A percentile compares a stretch with the other conserved stretches of the same genome.
Conservation (phyloP, 2,797 vertebrate genomes). For the Peromyscus nudipes region DNA sequence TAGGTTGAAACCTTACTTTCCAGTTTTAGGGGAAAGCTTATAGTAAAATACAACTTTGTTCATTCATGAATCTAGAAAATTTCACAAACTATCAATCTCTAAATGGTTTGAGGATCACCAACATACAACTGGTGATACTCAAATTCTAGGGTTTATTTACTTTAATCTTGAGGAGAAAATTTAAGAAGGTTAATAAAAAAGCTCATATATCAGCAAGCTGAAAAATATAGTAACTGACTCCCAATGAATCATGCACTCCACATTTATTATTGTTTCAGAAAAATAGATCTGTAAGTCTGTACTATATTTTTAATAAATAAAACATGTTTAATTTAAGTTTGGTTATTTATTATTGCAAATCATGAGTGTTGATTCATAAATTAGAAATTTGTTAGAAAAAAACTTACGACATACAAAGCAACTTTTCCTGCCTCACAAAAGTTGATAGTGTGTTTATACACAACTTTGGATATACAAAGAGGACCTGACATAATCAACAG, state of each 20-base stretch:
- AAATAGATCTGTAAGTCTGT: slow-evolving; percentile 26
- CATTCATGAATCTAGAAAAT: not conserved
- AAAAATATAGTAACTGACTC: not conserved
- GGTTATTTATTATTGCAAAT: not conserved
- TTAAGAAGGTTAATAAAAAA: not conserved
- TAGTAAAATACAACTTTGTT: not conserved
- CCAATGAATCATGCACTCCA: not conserved
- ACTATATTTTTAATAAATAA: slow-evolving; percentile 50
- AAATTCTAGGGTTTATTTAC: not conserved
- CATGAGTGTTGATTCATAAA: not conserved
- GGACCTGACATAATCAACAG: not conserved
- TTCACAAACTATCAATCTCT: not conserved
- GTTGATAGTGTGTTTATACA: not conserved
- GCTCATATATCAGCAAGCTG: not conserved
- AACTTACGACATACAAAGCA: too few species aligned
- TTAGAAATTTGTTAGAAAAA: not conserved
- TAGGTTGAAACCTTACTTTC: not conserved
- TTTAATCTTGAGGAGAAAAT: not conserved
- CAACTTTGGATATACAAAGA: not conserved
- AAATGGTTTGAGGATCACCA: not conserved
- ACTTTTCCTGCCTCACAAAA: not conserved
- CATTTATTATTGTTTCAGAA: slow-evolving; percentile 49
- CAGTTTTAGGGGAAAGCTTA: not conserved
- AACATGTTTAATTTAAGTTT: not conserved
- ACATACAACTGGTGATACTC: not conserved